phyloP scores from a whole-genome alignment of 2,888 invertebrate species.

The Tupiocoris notatus region DNA sequence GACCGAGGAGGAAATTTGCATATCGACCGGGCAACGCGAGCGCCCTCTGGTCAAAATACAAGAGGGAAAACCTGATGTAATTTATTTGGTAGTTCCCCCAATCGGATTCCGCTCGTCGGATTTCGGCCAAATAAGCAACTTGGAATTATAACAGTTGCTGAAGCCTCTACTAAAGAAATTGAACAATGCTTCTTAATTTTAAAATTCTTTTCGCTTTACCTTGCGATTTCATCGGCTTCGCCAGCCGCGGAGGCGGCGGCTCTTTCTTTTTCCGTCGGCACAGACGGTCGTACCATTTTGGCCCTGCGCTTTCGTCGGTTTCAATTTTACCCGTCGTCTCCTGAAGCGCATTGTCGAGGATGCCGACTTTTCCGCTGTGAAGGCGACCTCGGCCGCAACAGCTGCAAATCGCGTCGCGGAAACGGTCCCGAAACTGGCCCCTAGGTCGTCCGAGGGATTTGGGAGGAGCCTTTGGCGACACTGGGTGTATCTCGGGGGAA shows the following conservation, averaged over 20 bases:
- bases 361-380: constrained; percentile 13
- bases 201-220: constrained; percentile 13
- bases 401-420: constrained; percentile 18
- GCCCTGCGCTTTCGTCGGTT: neutral
- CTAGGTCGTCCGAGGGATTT: neutral
- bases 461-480: constrained; percentile 30
- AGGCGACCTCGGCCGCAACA: constrained; percentile 9
- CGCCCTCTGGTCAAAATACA: too few species aligned
- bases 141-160: too few species aligned
- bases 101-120: too few species aligned
- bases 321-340: neutral
- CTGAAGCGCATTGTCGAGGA: neutral
- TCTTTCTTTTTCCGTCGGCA: constrained; percentile 31
- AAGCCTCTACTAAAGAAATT: too few species aligned
- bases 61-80: too few species aligned
- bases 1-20: neutral
- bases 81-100: too few species aligned
- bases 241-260: constrained; percentile 30
- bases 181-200: neutral
- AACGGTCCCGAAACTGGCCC: neutral
- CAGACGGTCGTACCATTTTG: constrained; percentile 21
- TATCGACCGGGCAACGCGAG: neutral
- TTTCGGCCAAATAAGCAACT: too few species aligned
- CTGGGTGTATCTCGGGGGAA: constrained; percentile 45
- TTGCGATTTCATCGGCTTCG: constrained; percentile 23